These are phyloP conservation scores for Tanytarsus gracilentus DNA, from an alignment of 2,888 invertebrate genomes.

Conservation along the genomic window DNA sequence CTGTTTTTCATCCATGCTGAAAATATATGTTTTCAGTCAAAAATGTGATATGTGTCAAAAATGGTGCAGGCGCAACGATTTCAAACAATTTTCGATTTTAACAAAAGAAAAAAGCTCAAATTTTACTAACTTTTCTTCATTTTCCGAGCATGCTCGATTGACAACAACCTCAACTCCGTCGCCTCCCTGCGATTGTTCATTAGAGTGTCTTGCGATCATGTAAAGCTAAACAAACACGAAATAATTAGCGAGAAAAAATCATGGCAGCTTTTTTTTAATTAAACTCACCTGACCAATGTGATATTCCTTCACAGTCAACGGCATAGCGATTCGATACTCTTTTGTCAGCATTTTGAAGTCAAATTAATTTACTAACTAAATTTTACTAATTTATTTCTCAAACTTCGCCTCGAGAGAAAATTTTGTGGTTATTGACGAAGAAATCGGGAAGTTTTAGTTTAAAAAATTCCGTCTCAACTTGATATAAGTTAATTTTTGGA, in stretches of 20 bases:
- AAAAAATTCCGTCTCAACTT: too few species aligned
- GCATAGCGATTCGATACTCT: constrained; percentile 89
- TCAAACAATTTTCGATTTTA: too few species aligned
- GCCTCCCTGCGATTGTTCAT: constrained; percentile 80
- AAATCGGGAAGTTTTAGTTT: too few species aligned
- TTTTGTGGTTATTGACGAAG: too few species aligned
- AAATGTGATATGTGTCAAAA: neutral
- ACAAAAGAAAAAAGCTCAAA: too few species aligned
- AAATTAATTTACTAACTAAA: neutral
- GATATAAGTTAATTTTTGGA: too few species aligned
- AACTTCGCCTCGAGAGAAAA: too few species aligned
- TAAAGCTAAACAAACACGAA: constrained; percentile 60
- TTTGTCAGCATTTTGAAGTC: constrained; percentile 53
- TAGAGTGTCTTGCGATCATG: constrained; percentile 90
- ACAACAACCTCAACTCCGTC: constrained; percentile 88
- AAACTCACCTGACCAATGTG: constrained; percentile 42
- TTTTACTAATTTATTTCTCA: neutral
- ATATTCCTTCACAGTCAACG: constrained; percentile 75
- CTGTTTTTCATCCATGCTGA: constrained; percentile 19
- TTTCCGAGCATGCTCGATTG: constrained; percentile 63
- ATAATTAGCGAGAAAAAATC: constrained; percentile 26
- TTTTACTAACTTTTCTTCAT: constrained; percentile 42
- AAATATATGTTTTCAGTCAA: neutral
- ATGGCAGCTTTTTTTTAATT: neutral
- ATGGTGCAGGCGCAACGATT: too few species aligned